Conservation (phyloP, 2,888 invertebrate genomes). For the Dinocampus coccinellae region DNA sequence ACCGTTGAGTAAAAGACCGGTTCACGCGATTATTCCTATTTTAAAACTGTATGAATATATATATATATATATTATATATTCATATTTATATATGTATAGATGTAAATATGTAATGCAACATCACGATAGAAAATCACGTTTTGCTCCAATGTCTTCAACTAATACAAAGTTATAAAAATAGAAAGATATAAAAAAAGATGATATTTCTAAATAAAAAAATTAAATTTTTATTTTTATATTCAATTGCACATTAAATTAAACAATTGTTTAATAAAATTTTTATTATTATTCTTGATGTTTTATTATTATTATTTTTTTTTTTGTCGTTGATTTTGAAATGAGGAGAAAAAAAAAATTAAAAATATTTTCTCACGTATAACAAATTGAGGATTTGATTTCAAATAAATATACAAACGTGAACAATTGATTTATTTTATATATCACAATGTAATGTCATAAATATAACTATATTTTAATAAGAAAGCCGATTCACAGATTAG, state of each 20-base stretch:
- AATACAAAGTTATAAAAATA: not conserved
- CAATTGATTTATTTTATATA: not conserved
- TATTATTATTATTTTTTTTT: no score
- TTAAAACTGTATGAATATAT: conserved; percentile 17
- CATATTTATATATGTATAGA: not conserved
- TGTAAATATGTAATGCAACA: not conserved
- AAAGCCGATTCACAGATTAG: not conserved
- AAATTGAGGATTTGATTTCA: not conserved
- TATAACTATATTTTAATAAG: not conserved
- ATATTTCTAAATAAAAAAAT: not conserved
- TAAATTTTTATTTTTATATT: not conserved
- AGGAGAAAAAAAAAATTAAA: no score
- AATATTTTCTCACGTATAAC: not conserved
- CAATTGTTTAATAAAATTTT: no score
- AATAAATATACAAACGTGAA: not conserved
- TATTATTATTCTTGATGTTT: no score
- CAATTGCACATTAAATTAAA: no score
- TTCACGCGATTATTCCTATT: conserved; percentile 45
- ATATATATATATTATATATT: not conserved
- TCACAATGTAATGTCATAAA: not conserved
- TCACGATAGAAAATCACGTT: not conserved
- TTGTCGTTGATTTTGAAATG: no score
- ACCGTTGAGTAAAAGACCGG: conserved; percentile 57
- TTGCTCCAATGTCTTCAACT: not conserved
- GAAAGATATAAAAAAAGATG: not conserved